These are phyloP conservation scores for Macropus fuliginosus DNA, from an alignment of 2,797 vertebrate species.

Conservation along the genomic window DNA sequence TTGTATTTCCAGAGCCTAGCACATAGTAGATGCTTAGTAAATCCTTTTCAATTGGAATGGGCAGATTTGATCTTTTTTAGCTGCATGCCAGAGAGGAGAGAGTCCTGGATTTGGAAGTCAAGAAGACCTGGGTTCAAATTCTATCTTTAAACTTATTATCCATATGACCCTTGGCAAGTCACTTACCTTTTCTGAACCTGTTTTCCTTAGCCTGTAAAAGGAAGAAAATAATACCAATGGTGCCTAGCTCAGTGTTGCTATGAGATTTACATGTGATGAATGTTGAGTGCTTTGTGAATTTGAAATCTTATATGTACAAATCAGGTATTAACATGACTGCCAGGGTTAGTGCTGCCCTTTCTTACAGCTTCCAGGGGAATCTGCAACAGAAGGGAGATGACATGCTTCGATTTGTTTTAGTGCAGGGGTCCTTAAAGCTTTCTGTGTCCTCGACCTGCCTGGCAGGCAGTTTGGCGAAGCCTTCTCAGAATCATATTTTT, in stretches of 20 bases:
- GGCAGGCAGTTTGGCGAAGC: background rate
- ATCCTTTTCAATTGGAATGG: background rate
- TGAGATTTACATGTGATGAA: background rate
- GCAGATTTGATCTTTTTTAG: background rate
- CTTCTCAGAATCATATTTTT: background rate
- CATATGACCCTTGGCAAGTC: background rate
- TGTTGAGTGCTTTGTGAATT: background rate
- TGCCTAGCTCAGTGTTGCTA: background rate
- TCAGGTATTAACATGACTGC: background rate
- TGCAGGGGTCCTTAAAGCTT: background rate
- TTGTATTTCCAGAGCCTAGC: background rate
- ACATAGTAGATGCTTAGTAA: background rate
- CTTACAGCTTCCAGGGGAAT: background rate
- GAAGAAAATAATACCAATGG: background rate
- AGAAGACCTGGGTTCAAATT: background rate
- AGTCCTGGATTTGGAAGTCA: background rate
- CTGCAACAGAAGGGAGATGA: background rate
- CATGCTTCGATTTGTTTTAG: background rate
- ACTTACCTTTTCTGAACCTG: background rate
- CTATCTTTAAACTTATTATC: background rate
- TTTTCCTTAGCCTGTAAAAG: background rate
- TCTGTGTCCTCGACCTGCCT: too few relatives aligned
- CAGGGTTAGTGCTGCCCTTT: background rate
- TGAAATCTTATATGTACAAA: background rate
- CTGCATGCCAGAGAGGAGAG: background rate